phyloP scores from a whole-genome alignment of 2,888 invertebrate genomes.

The Hydriomena furcata region DNA sequence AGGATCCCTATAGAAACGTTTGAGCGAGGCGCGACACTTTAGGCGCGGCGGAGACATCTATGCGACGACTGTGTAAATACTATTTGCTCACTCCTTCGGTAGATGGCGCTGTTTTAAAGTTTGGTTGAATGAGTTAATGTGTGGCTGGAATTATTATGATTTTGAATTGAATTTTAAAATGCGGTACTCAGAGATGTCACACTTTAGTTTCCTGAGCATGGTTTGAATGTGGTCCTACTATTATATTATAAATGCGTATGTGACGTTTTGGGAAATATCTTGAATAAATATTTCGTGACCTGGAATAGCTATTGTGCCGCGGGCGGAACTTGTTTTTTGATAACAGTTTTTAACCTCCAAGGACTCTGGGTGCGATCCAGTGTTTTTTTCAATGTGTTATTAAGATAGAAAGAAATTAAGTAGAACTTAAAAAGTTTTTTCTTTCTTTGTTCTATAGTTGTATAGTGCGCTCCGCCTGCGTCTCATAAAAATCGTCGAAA shows the following conservation, averaged over 20 bases:
- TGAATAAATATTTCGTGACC: too few species aligned
- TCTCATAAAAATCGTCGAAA: background rate
- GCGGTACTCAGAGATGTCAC: background rate
- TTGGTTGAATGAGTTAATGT: constrained; percentile 5
- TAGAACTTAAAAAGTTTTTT: too few species aligned
- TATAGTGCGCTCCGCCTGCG: constrained; percentile 6
- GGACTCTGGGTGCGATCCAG: too few species aligned
- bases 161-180: background rate
- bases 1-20: background rate
- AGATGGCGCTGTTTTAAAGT: constrained; percentile 22
- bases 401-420: too few species aligned
- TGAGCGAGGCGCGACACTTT: constrained; percentile 41
- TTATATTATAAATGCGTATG: too few species aligned
- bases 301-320: too few species aligned
- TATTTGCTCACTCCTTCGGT: constrained; percentile 8
- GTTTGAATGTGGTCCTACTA: too few species aligned
- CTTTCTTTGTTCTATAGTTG: too few species aligned
- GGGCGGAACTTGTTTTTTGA: too few species aligned
- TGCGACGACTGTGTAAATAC: constrained; percentile 8
- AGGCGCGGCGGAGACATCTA: constrained; percentile 11
- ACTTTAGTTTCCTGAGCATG: background rate
- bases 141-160: background rate
- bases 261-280: too few species aligned
- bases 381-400: too few species aligned
- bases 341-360: too few species aligned